Percentiles rank a stretch among this genome's conserved stretches.
These are phyloP conservation scores for Brachymystax lenok DNA, from an alignment of 2,797 vertebrate genomes.

Conservation along the genomic window DNA sequence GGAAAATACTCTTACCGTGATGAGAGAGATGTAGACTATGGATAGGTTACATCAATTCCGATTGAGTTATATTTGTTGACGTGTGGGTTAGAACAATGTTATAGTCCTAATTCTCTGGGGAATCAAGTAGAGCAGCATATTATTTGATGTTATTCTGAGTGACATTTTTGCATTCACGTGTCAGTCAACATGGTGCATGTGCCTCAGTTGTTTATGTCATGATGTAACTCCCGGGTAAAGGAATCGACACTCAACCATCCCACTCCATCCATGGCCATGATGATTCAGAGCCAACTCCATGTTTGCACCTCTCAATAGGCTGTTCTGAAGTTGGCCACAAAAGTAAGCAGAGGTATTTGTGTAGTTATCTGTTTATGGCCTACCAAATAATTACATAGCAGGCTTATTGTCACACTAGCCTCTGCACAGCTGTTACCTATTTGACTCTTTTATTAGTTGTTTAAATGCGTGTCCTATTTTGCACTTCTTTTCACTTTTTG, in stretches of 20 bases:
- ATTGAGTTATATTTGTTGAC: neutral
- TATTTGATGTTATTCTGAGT: neutral
- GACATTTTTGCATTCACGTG: neutral
- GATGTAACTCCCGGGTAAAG: neutral
- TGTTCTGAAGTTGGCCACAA: constrained; percentile 4
- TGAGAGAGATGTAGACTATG: neutral
- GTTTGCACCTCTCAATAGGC: constrained; percentile 2
- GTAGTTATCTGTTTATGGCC: constrained; percentile 4
- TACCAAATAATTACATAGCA: constrained; percentile 15
- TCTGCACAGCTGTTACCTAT: constrained; percentile 23
- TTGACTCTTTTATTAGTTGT: constrained; percentile 3
- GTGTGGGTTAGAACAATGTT: neutral
- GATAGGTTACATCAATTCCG: neutral
- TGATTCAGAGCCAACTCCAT: constrained; percentile 3
- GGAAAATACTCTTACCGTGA: neutral
- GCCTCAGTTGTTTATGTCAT: neutral
- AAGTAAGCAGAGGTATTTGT: constrained; percentile 15
- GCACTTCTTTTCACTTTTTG: neutral
- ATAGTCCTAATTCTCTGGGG: neutral
- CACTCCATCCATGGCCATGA: neutral
- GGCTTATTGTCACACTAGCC: constrained; percentile 36
- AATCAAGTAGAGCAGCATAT: neutral
- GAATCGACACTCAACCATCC: constrained; percentile 13
- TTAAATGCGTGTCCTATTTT: constrained; percentile 24
- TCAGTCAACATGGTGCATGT: neutral